These are phyloP conservation scores for Ostrea denselamellosa DNA, from an alignment of 1,140 invertebrate species.

Conservation along the genomic window DNA sequence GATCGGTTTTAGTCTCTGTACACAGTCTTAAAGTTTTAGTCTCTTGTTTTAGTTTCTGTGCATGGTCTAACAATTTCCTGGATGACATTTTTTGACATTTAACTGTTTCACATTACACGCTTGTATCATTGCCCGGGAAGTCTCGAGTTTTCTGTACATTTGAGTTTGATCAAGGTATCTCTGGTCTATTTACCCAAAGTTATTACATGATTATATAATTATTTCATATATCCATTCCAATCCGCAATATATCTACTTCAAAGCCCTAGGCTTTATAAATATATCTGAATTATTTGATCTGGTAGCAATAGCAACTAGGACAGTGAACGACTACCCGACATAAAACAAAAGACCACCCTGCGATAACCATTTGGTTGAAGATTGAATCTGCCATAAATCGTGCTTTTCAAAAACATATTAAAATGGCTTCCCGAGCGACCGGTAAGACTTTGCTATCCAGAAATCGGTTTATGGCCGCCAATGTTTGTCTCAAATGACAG, in stretches of 20 bases:
- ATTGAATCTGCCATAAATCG: constrained; percentile 26
- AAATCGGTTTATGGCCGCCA: constrained; percentile 20
- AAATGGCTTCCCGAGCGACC: constrained; percentile 31
- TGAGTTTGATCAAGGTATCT: not conserved
- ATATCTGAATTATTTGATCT: constrained; percentile 29
- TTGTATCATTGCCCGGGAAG: not conserved
- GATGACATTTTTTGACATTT: constrained; percentile 12
- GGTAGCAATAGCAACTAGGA: constrained; percentile 3
- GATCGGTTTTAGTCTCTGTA: not conserved
- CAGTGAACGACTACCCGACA: not conserved
- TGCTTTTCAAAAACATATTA: constrained; percentile 33
- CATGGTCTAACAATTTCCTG: not conserved
- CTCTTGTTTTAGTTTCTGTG: too few species aligned
- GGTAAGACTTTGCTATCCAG: constrained; percentile 16
- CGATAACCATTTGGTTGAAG: not conserved
- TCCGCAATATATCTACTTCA: constrained; percentile 27
- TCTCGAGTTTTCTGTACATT: not conserved
- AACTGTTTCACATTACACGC: not conserved
- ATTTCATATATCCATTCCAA: constrained; percentile 28
- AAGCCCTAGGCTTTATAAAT: constrained; percentile 5
- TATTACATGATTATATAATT: constrained; percentile 35
- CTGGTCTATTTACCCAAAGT: not conserved
- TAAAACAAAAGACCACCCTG: constrained; percentile 15
- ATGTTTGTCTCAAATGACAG: constrained; percentile 34
- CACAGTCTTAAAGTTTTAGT: not conserved